Conservation (phyloP, 2,888 invertebrate genomes). For the Drosophila prostipennis region DNA sequence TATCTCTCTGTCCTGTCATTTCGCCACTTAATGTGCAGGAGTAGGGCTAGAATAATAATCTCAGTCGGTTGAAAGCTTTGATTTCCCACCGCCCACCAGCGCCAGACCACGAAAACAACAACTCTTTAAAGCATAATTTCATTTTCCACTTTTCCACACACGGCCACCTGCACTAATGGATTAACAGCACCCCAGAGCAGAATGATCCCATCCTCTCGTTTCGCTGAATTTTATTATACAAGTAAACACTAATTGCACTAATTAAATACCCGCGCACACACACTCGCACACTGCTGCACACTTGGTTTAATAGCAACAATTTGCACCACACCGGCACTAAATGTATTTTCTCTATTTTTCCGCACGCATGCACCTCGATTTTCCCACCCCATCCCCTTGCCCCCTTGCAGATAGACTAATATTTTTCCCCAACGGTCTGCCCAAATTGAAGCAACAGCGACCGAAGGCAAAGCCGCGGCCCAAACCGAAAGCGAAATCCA, state of each 20-base stretch:
- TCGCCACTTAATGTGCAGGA: conserved; percentile 10
- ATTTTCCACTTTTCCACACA: conserved; percentile 19
- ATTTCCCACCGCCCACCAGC: conserved; percentile 32
- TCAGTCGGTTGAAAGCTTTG: conserved; percentile 31
- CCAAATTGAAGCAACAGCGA: conserved; percentile 80
- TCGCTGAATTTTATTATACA: conserved; percentile 18
- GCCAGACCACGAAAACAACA: conserved; percentile 30
- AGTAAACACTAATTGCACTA: conserved; percentile 59
- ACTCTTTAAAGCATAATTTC: conserved; percentile 48
- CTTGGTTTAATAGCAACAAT: conserved; percentile 36
- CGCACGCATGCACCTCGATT: conserved; percentile 54
- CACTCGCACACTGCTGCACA: conserved; percentile 27
- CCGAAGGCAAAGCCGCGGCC: conserved; percentile 64
- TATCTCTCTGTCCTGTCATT: conserved; percentile 4
- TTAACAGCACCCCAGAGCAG: conserved; percentile 28
- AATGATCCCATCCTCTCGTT: conserved; percentile 7
- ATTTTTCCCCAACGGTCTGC: conserved; percentile 82
- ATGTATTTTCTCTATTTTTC: conserved; percentile 55
- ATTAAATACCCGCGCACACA: conserved; percentile 58
- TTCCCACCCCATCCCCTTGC: not conserved
- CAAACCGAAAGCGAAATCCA: conserved; percentile 53
- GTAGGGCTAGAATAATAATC: conserved; percentile 14
- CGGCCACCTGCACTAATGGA: conserved; percentile 31
- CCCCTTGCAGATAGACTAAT: conserved; percentile 82
- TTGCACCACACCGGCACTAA: conserved; percentile 75